These are phyloP conservation scores for Sitobion miscanthi DNA, from an alignment of 1,140 invertebrate genomes.

Conservation along the genomic window DNA sequence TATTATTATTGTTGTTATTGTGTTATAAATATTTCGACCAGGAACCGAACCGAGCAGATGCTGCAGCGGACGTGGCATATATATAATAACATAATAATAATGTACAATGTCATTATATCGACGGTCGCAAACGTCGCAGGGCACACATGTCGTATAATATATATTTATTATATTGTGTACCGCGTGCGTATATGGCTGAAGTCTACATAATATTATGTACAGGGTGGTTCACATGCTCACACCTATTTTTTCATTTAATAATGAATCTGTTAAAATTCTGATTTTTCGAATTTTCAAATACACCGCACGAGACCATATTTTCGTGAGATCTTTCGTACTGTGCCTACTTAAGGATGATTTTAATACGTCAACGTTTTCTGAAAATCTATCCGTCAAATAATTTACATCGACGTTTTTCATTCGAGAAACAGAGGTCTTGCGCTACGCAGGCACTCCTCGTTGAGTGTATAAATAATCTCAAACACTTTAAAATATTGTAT, in stretches of 20 bases:
- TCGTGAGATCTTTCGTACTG: not conserved
- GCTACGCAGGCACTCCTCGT: no score
- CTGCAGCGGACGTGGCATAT: not conserved
- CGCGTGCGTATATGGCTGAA: not conserved
- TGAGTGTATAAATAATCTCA: not conserved
- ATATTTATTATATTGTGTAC: not conserved
- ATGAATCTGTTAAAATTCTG: no score
- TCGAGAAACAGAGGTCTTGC: not conserved
- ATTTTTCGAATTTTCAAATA: no score
- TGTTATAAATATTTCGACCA: not conserved
- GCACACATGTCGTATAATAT: conserved; percentile 24
- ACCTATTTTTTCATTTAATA: no score
- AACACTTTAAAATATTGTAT: not conserved
- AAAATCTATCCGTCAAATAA: not conserved
- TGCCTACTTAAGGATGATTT: not conserved
- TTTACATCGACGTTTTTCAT: not conserved
- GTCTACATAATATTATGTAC: not conserved
- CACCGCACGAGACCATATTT: not conserved
- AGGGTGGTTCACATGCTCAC: not conserved
- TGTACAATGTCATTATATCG: conserved; percentile 26
- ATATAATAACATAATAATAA: not conserved
- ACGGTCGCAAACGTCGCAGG: conserved; percentile 29
- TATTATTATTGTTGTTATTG: not conserved
- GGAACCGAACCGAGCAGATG: conserved; percentile 12
- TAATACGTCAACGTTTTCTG: not conserved